Conservation (phyloP, 1,140 invertebrate genomes). For the Zaprionus vittiger region DNA sequence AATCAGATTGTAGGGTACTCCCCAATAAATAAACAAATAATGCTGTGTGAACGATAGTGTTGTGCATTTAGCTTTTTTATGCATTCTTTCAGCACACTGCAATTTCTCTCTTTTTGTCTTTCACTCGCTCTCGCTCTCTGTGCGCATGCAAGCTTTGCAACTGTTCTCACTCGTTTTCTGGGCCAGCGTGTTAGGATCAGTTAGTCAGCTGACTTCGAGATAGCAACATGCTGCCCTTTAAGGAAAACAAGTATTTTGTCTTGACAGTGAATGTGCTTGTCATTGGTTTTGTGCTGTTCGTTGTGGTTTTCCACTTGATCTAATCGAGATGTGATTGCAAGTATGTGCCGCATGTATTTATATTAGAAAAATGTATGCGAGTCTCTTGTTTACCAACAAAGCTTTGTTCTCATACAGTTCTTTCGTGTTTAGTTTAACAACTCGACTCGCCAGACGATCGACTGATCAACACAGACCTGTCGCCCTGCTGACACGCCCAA, state of each 20-base stretch:
- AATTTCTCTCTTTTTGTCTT: not conserved
- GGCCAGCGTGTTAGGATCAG: not conserved
- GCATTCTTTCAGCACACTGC: not conserved
- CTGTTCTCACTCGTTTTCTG: not conserved
- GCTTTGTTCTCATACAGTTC: not conserved
- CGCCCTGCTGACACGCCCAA: not conserved
- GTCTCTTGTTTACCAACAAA: not conserved
- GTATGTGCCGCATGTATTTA: not conserved
- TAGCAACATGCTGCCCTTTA: slow-evolving; percentile 15
- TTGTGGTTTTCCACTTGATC: not conserved
- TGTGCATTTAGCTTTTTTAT: not conserved
- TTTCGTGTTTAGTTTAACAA: not conserved
- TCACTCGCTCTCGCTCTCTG: not conserved
- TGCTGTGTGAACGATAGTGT: not conserved
- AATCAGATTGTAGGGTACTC: not conserved
- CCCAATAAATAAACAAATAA: not conserved
- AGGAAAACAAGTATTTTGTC: slow-evolving; percentile 19
- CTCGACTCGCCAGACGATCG: not conserved
- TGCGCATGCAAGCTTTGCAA: not conserved
- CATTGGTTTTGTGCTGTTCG: not conserved
- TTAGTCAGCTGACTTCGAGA: not conserved
- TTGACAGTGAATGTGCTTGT: slow-evolving; percentile 11
- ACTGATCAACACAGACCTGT: not conserved
- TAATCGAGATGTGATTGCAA: not conserved
- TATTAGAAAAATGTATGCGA: not conserved